Percentiles rank a stretch among this genome's conserved stretches.
phyloP scores from a whole-genome alignment of 2,888 invertebrate species.

The Mamestra brassicae region DNA sequence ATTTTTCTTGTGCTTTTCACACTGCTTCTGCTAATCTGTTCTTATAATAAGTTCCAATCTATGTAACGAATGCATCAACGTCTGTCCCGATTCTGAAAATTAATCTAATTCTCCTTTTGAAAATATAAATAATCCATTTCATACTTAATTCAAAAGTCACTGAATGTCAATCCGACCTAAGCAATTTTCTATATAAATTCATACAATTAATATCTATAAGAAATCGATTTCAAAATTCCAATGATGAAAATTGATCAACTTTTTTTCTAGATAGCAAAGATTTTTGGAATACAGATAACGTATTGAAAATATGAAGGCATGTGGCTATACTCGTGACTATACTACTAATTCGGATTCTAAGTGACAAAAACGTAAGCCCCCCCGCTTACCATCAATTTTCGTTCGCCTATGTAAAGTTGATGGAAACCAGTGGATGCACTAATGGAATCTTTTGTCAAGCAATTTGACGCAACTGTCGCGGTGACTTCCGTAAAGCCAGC shows the following conservation, averaged over 20 bases:
- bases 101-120: conserved; percentile 16
- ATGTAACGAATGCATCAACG: neutral
- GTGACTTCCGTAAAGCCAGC: conserved; percentile 41
- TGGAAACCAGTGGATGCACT: conserved; percentile 42
- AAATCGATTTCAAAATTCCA: conserved; percentile 34
- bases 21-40: conserved; percentile 1
- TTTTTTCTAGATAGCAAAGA: conserved; percentile 11
- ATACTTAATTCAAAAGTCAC: conserved; percentile 40
- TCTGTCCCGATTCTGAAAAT: conserved; percentile 12
- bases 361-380: conserved; percentile 39
- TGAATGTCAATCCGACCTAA: conserved; percentile 2
- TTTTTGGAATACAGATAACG: conserved; percentile 28
- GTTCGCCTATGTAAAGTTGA: conserved; percentile 51
- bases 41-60: conserved; percentile 5
- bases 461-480: conserved; percentile 52
- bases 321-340: conserved; percentile 34
- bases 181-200: conserved; percentile 39
- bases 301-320: conserved; percentile 48
- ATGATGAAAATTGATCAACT: conserved; percentile 26
- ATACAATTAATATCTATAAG: conserved; percentile 4
- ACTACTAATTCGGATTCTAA: conserved; percentile 16
- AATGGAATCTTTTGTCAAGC: conserved; percentile 52
- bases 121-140: conserved; percentile 36
- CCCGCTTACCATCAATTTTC: conserved; percentile 39
- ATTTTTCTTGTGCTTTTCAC: neutral